A percentile compares a stretch with the other conserved stretches of the same genome.
Evolutionary conservation across 2,888 invertebrate genomes (phyloP).

Genomic region (Aleiodes alternator): DNA sequence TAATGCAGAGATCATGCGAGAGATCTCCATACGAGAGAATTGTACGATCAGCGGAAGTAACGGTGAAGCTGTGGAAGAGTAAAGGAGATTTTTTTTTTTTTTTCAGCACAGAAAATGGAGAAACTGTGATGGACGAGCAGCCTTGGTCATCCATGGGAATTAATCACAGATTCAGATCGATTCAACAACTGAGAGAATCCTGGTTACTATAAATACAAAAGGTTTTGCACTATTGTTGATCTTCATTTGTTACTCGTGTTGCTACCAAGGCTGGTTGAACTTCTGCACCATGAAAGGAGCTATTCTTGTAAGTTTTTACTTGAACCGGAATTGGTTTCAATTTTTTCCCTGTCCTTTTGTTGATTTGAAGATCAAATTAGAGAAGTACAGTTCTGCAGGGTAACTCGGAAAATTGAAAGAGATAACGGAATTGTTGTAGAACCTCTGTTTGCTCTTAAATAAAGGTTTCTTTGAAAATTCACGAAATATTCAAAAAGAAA

Average conservation of each 20-base stretch:
- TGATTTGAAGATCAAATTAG: no score
- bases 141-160: conserved; percentile 28
- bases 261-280: background rate
- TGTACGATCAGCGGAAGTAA: conserved; percentile 14
- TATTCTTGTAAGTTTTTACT: conserved; percentile 8
- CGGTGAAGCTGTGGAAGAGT: conserved; percentile 1
- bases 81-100: background rate
- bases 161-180: conserved; percentile 27
- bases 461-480: no score
- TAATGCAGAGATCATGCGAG: no score
- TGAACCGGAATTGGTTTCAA: background rate
- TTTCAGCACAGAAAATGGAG: background rate
- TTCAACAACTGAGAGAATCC: conserved; percentile 8
- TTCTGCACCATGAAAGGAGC: conserved; percentile 22
- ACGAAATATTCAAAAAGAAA: background rate
- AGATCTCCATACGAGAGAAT: no score
- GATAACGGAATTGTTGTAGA: no score
- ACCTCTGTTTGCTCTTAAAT: no score
- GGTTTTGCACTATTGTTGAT: conserved; percentile 19
- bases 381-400: no score
- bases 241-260: conserved; percentile 1
- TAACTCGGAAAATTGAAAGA: no score
- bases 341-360: background rate
- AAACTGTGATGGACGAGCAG: conserved; percentile 28
- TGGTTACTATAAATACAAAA: conserved; percentile 18